Evolutionary conservation across 2,113 vertebrate genomes (phyloP).

Genomic region (Elephas maximus): DNA sequence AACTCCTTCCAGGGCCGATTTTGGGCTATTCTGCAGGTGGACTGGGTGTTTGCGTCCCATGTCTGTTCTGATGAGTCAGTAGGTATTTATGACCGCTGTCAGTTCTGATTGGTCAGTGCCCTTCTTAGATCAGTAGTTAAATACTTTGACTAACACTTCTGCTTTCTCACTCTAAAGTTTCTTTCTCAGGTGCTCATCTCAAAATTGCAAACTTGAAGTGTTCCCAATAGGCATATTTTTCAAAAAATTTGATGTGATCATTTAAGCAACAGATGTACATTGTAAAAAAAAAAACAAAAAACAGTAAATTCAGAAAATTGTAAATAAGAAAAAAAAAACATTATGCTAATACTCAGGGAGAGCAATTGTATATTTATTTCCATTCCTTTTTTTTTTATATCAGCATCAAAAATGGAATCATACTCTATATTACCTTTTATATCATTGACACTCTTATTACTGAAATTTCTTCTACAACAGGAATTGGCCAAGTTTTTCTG

Average conservation of each 20-base stretch:
- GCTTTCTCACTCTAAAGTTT: conserved; percentile 3
- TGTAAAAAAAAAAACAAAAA: not conserved
- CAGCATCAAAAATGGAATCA: not conserved
- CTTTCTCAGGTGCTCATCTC: not conserved
- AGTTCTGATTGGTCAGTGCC: not conserved
- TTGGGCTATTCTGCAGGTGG: not conserved
- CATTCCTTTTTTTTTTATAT: not conserved
- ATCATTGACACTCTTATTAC: not conserved
- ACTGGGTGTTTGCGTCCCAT: not conserved
- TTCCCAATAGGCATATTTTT: not conserved
- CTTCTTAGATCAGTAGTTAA: not conserved
- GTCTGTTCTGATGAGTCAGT: not conserved
- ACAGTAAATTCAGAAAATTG: not conserved
- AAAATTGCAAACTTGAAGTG: not conserved
- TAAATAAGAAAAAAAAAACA: not conserved
- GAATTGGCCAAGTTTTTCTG: not conserved
- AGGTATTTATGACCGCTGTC: not conserved
- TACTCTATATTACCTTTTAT: not conserved
- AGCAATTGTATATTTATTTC: not conserved
- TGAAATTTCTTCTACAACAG: not conserved
- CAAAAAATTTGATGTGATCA: not conserved
- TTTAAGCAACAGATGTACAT: not conserved
- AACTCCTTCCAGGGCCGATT: not conserved
- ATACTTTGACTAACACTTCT: not conserved
- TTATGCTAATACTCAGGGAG: not conserved